phyloP scores from a whole-genome alignment of 2,888 invertebrate species.

The Caenorhabditis parvicauda region DNA sequence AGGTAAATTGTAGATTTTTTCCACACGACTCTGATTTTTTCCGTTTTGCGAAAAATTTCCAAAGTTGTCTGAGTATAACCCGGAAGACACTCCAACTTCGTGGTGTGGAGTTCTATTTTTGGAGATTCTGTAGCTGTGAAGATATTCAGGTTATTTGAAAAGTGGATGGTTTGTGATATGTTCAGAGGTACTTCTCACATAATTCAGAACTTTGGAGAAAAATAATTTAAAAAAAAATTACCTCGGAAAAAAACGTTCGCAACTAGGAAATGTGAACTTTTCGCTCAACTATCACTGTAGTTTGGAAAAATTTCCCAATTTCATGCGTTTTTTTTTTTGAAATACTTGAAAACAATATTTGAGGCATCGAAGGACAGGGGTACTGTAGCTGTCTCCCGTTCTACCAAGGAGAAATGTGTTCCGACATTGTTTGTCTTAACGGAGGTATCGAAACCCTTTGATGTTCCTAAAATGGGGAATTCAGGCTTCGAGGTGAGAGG shows the following conservation, averaged over 20 bases:
- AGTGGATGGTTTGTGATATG: no score
- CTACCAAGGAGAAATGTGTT: slow-evolving; percentile 59
- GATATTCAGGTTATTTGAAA: no score
- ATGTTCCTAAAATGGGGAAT: not conserved
- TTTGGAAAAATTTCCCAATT: no score
- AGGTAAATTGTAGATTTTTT: slow-evolving; percentile 8
- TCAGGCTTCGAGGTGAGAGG: slow-evolving; percentile 35
- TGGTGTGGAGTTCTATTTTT: slow-evolving; percentile 1
- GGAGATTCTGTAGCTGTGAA: no score
- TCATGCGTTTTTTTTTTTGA: no score
- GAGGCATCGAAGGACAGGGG: slow-evolving; percentile 47
- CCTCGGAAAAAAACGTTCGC: not conserved
- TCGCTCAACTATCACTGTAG: not conserved
- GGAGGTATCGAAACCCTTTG: slow-evolving; percentile 34
- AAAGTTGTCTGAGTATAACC: no score
- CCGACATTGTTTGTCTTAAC: slow-evolving; percentile 58
- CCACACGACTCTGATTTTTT: no score
- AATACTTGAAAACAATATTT: no score
- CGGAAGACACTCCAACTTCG: not conserved
- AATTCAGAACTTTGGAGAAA: no score
- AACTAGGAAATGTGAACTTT: not conserved
- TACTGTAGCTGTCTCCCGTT: slow-evolving; percentile 59
- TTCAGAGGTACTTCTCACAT: no score
- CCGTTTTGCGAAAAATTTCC: not conserved
- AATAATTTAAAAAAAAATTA: no score